Evolutionary conservation across 2,797 vertebrate genomes (phyloP).

Genomic region (Thunnus albacares): DNA sequence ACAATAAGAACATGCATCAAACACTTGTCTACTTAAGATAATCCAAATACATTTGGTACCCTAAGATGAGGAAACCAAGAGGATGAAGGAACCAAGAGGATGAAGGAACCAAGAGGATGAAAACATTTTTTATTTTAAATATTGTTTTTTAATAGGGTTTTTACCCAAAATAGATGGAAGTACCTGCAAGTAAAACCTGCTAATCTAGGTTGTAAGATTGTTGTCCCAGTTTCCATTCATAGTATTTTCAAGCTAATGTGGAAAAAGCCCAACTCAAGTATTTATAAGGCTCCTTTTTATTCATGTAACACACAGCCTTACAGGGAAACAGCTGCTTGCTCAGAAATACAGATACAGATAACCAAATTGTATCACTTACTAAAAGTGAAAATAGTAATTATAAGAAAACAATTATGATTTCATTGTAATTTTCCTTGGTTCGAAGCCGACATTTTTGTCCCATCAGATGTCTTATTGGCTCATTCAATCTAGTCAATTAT

Average conservation of each 20-base stretch:
- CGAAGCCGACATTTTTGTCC: not conserved
- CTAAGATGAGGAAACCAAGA: not conserved
- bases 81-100: no score
- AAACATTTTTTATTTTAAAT: not conserved
- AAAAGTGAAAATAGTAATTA: not conserved
- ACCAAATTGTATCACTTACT: not conserved
- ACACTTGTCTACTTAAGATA: not conserved
- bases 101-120: not conserved
- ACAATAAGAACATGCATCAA: not conserved
- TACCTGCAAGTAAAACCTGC: not conserved
- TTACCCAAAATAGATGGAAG: not conserved
- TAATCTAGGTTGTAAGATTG: slow-evolving; percentile 35
- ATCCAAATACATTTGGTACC: slow-evolving; percentile 7
- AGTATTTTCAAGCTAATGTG: no score
- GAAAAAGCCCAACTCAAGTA: not conserved
- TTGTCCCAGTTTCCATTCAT: not conserved
- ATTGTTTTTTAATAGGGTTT: not conserved
- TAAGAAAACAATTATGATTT: not conserved
- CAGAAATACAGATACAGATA: not conserved
- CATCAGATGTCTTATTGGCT: not conserved
- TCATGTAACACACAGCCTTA: not conserved
- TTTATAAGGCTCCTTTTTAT: not conserved
- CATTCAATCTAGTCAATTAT: not conserved
- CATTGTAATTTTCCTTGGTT: not conserved
- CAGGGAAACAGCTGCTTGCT: not conserved